Percentiles rank a stretch among this genome's conserved stretches.
These are phyloP conservation scores for Oceanodroma tethys DNA, from an alignment of 2,113 vertebrate species.

Conservation along the genomic window DNA sequence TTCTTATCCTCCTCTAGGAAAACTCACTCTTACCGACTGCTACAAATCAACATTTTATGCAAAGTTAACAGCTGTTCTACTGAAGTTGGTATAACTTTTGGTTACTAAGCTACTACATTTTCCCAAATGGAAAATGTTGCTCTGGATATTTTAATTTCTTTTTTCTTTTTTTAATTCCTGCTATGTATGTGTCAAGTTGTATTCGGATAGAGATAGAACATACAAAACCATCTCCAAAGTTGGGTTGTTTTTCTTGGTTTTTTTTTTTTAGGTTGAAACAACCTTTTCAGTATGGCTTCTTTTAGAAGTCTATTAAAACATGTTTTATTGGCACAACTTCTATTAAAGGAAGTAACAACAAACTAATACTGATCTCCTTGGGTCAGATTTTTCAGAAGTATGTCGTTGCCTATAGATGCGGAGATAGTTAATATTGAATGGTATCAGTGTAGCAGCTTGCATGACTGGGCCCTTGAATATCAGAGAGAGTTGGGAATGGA, in stretches of 20 bases:
- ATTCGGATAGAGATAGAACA: not conserved
- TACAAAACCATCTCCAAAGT: not conserved
- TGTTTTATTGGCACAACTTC: not conserved
- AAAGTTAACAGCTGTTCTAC: not conserved
- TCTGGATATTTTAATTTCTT: not conserved
- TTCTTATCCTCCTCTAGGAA: not conserved
- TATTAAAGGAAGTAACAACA: not conserved
- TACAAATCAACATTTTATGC: not conserved
- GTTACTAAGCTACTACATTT: not conserved
- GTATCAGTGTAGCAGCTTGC: not conserved
- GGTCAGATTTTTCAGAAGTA: not conserved
- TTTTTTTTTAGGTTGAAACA: not conserved
- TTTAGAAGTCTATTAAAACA: not conserved
- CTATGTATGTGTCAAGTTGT: not conserved
- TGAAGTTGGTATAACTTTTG: not conserved
- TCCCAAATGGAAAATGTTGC: not conserved
- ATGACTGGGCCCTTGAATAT: not conserved
- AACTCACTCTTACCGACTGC: not conserved
- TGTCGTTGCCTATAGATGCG: fast-evolving
- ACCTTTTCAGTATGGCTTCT: not conserved
- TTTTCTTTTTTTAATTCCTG: not conserved
- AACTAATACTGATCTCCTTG: not conserved
- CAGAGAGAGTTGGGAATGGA: not conserved
- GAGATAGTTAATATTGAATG: not conserved
- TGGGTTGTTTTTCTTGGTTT: no score